phyloP scores from a whole-genome alignment of 2,113 vertebrate species.

The Zosterops borbonicus region DNA sequence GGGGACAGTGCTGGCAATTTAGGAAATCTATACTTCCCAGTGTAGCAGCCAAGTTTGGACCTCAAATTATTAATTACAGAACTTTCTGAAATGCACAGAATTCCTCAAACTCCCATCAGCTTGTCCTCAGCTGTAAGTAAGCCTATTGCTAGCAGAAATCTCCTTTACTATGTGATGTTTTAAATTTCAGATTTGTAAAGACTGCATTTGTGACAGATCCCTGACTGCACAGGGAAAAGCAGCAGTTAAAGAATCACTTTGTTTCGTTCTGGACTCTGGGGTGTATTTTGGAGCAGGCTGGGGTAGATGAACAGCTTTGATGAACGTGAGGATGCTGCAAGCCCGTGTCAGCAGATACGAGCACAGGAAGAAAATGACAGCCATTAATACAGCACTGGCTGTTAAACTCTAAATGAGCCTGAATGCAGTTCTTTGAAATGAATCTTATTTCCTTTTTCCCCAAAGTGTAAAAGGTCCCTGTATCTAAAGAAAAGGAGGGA shows the following conservation, averaged over 20 bases:
- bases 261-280: not conserved
- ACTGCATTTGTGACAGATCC: conserved; percentile 1
- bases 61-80: not conserved
- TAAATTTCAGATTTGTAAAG: not conserved
- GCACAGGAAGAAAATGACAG: not conserved
- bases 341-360: not conserved
- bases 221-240: not conserved
- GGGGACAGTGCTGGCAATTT: not conserved
- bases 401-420: conserved; percentile 45
- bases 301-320: not conserved
- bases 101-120: not conserved
- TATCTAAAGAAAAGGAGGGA: not conserved
- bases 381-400: conserved; percentile 28
- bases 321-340: not conserved
- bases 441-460: not conserved
- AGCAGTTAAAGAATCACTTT: conserved; percentile 6
- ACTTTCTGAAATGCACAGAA: not conserved
- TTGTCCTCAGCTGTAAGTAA: not conserved
- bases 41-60: not conserved
- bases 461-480: not conserved
- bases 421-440: conserved; percentile 26
- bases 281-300: conserved; percentile 12
- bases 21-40: not conserved
- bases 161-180: not conserved
- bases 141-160: not conserved